Evolutionary conservation across 1,140 invertebrate species (phyloP), one percentile per base, ranked within the genome.

Genomic region (Eupristina koningsbergeri): DNA sequence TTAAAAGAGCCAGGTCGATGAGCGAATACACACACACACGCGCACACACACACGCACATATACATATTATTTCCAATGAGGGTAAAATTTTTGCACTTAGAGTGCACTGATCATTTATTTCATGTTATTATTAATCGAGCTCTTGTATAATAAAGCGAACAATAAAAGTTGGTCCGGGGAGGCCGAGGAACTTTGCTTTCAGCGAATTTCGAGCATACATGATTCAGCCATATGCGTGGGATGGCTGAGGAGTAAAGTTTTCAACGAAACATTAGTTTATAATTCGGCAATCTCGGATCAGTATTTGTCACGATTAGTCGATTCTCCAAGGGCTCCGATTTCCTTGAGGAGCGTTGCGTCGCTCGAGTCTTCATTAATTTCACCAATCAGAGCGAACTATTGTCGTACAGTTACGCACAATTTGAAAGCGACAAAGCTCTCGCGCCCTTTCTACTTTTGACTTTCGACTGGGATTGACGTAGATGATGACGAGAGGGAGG

Each of bases 251-350:
- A 73, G 80, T 63, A 86, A 91, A 92, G 89, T 91, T 92, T 90
- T 86, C 85, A 85, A 81, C 86, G 85, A 90, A 89, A 90, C 91
- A 91, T 91, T 91, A 92, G 90, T 91, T 92, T 92, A 91, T 92
- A 91, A 92, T 92, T 92, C 89, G 89, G 89, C 90, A 89, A 92
- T 92, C 90, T 88, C 78, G 89, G 90, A 92, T 92, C 91, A 92
- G 91, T 92, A 92, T 92, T 92, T 92, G 91, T 92, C 91, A 92
- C 91, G 90, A 92, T 92, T 92, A 92, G 88, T 88, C 89, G 89
- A 91, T 88, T 87, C 87, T 83, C 85, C 84, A 80, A 76, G 83
- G 78, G 78, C 78, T 84, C 78, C 22, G 81, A 78, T 80, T 80
- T 84, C 83, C 83, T 84, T 31, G 80, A 81, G 75, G 58, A 76